A percentile compares a stretch with the other conserved stretches of the same genome.
These are phyloP conservation scores for Brachypterus glaber DNA, from an alignment of 2,888 invertebrate species.

Conservation along the genomic window DNA sequence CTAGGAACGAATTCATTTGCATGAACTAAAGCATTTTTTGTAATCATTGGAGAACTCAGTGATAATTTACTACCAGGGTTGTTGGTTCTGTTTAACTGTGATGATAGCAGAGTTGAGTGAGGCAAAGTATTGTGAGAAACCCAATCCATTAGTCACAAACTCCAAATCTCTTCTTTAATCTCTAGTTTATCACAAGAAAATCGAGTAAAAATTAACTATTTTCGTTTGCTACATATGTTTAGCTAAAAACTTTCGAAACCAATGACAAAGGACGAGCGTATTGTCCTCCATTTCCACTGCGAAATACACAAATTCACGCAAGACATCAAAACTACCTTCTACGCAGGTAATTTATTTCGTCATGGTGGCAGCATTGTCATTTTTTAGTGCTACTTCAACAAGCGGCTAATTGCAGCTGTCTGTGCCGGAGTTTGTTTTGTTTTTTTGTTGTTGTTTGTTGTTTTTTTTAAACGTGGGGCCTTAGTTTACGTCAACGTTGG, in stretches of 20 bases:
- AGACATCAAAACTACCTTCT: conserved; percentile 1
- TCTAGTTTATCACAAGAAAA: background rate
- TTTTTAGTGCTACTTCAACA: too few relatives aligned
- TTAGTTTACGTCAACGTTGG: too few relatives aligned
- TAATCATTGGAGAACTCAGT: conserved; percentile 11
- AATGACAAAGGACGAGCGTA: conserved; percentile 18
- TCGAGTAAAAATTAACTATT: too few relatives aligned
- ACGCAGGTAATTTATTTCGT: background rate
- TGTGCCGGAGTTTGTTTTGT: too few relatives aligned
- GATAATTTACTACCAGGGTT: conserved; percentile 1
- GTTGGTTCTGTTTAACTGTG: conserved; percentile 5
- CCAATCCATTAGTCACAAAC: conserved; percentile 25
- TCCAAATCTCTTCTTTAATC: background rate
- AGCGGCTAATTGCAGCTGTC: too few relatives aligned
- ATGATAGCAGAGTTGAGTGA: conserved; percentile 23
- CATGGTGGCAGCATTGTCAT: too few relatives aligned
- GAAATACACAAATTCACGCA: background rate
- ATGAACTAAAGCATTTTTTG: conserved; percentile 22
- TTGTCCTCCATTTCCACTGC: conserved; percentile 17
- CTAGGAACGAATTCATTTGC: conserved; percentile 27
- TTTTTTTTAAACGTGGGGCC: too few relatives aligned
- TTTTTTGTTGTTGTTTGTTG: too few relatives aligned
- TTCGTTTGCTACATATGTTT: conserved; percentile 17
- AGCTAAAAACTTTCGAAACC: conserved; percentile 13
- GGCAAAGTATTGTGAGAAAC: conserved; percentile 26